phyloP scores from a whole-genome alignment of 2,888 invertebrate genomes.

The Diaperis boleti region DNA sequence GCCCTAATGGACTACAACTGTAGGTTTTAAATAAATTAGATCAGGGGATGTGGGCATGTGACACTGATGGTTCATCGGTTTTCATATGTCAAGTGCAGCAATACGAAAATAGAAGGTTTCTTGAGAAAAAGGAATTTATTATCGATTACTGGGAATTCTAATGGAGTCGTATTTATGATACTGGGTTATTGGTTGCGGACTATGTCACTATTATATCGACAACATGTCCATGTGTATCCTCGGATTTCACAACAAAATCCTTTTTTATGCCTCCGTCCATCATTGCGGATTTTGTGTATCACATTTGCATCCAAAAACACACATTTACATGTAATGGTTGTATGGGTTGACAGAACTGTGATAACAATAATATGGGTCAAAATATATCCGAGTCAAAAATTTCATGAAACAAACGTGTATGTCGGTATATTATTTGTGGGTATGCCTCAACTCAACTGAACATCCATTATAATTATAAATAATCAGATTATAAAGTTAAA shows the following conservation, averaged over 20 bases:
- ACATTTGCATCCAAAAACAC: no score
- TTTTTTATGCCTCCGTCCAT: no score
- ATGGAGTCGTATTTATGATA: conserved; percentile 2
- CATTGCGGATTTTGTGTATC: no score
- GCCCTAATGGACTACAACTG: conserved; percentile 31
- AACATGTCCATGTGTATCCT: neutral
- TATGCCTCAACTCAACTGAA: no score
- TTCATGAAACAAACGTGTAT: no score
- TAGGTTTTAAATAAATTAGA: conserved; percentile 36
- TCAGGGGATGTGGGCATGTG: conserved; percentile 15
- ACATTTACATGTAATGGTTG: no score
- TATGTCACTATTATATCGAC: neutral
- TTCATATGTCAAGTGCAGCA: neutral
- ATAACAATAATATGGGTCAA: no score
- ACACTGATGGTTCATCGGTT: conserved; percentile 2
- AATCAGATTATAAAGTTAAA: no score
- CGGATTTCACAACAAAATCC: neutral
- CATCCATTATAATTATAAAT: no score
- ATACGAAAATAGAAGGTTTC: neutral
- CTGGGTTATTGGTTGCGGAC: neutral
- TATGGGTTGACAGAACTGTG: no score
- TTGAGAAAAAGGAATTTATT: neutral
- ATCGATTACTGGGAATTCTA: neutral
- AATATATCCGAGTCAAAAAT: no score
- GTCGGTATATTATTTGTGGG: no score